These are phyloP conservation scores for Salvator merianae DNA, from an alignment of 2,113 vertebrate species.

Conservation along the genomic window DNA sequence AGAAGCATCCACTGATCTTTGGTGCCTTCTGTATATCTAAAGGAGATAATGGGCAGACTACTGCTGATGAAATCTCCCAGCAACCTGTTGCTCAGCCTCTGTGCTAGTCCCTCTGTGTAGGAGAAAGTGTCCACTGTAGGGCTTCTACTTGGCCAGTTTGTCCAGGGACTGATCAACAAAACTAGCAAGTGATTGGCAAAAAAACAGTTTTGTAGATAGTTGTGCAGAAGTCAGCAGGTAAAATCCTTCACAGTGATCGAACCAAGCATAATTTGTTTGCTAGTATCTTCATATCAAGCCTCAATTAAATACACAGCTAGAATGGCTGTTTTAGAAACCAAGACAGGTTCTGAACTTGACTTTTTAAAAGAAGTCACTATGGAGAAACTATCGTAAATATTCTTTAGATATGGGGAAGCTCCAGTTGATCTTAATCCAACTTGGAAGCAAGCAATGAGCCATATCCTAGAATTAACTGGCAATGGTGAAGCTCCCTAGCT, in stretches of 20 bases:
- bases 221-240: too few species aligned
- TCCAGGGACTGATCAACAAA: background rate
- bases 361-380: too few species aligned
- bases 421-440: too few species aligned
- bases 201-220: background rate
- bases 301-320: background rate
- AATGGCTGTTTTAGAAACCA: background rate
- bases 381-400: too few species aligned
- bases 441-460: too few species aligned
- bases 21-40: background rate
- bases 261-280: too few species aligned
- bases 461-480: too few species aligned
- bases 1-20: background rate
- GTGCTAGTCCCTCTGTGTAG: background rate
- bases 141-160: background rate
- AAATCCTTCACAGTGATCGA: too few species aligned
- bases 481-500: too few species aligned
- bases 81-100: background rate
- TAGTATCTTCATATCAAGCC: background rate
- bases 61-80: background rate
- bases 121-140: background rate
- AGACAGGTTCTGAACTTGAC: background rate
- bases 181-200: background rate
- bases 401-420: too few species aligned
- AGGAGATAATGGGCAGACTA: background rate